Evolutionary conservation across 2,113 vertebrate genomes (phyloP), one percentile per base, ranked within the genome.

Genomic region (Setophaga petechia): DNA sequence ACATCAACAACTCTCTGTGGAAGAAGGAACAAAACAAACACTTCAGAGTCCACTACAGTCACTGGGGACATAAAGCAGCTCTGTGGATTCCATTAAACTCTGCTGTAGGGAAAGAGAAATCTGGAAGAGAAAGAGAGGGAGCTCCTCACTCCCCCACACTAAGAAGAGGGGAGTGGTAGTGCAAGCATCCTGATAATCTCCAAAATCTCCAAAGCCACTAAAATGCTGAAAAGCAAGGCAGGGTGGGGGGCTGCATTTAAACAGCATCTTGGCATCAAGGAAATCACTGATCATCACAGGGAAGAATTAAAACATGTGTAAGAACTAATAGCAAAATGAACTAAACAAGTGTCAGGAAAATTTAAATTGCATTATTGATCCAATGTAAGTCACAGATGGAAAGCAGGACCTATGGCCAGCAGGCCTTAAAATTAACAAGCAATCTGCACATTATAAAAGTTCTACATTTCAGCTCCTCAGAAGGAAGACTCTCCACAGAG

Each of bases 161-260:
- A 83, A 69, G 75, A 87, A 75, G 37, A 73, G 27, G 59, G 49
- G 47, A 84, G 88, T 54, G 88, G 71, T 43, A 89, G 55, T 46
- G 78, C 81, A 92, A 84, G 62, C 76, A 95, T 33, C 47, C 52
- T 37, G 75, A 88, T 84, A 90, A 95, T 86, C 87, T 68, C 80
- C 65, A 80, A 74, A 74, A 74, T 81, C 87, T 61, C 72, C 63
- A 77, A 87, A 91, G 65, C 46, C 35, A 49, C 51, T 84, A 87
- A 92, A 91, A 85, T 2, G 0, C 84, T 69, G 72, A 79, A 82
- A 88, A 88, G 61, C 61, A 43, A 47, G 22, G 25, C 22, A 20
- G 9, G 27, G 21, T 15, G 5, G 41, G 15, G 37, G 3, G 8
- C 6, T 43, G 49, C 57, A 72, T 24, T 84, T 84, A 90, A 82